phyloP scores from a whole-genome alignment of 2,113 vertebrate genomes.

The Ophiodon elongatus region DNA sequence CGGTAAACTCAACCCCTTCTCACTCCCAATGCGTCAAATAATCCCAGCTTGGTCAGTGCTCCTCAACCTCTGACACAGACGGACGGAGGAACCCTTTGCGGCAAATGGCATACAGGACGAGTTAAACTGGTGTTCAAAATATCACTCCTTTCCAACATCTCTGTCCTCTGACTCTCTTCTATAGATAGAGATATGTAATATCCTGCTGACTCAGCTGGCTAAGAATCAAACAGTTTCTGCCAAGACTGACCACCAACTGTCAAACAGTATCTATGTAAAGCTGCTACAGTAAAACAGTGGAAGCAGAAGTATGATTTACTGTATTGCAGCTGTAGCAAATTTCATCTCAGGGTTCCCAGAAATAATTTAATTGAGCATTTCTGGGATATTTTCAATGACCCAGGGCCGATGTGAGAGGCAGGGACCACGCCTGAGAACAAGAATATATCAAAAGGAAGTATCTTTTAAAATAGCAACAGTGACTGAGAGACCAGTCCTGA shows the following conservation, averaged over 20 bases:
- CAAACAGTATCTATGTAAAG: background rate
- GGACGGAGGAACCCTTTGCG: background rate
- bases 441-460: background rate
- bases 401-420: background rate
- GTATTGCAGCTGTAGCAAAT: conserved; percentile 1
- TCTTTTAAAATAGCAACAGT: conserved; percentile 8
- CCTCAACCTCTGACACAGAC: background rate
- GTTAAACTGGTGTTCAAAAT: background rate
- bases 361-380: conserved; percentile 2
- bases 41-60: background rate
- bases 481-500: background rate
- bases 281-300: background rate
- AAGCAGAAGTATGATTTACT: background rate
- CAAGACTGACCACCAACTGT: conserved; percentile 13
- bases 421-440: background rate
- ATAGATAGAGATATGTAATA: background rate
- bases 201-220: conserved; percentile 25
- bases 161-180: background rate
- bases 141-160: conserved; percentile 4
- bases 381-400: background rate
- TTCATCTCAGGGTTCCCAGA: background rate
- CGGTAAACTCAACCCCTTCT: no score
- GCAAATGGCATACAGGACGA: background rate
- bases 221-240: background rate
- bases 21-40: background rate